Evolutionary conservation across 2,888 invertebrate species (phyloP), one percentile per base, ranked within the genome.

Genomic region (Lottia scabra): DNA sequence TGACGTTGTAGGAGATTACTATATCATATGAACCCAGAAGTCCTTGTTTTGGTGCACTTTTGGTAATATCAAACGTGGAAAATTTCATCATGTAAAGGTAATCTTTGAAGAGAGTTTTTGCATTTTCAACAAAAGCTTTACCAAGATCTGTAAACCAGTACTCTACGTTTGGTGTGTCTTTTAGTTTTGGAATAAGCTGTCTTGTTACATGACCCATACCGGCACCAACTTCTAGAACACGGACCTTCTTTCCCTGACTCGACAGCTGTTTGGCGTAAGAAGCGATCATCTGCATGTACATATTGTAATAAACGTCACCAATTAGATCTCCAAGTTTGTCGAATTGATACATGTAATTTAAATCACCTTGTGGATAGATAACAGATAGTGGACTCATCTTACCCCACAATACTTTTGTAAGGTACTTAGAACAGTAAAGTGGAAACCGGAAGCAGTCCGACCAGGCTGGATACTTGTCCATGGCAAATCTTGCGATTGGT

Each of bases 91-190:
- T 56, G 56, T 56, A 23, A 13, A 19, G 56, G 56, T 56, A 56
- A 56, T 56, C 56, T 56, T 56, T 23, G 19, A 56, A 56, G 19
- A 56, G 23, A 56, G 56, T 56, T 23, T 56, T 56, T 2, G 56
- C 56, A 56, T 56, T 56, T 56, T 56, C 56, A 23, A 56, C 56
- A 56, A 56, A 56, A 23, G 56, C 56, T 23, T 56, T 56, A 56
- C 56, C 56, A 56, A 56, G 56, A 19, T 56, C 56, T 56, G 56
- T 56, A 23, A 56, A 56, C 56, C 56, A 56, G 56, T 56, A 56
- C 13, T 56, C 56, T 23, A 56, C 23, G 13, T 56, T 56, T 23
- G 56, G 56, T 15, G 23, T 56, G 23, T 56, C 23, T 12, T 56
- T 56, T 13, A 56, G 23, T 56, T 56, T 56, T 23, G 56, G 56